Base-by-base conservation (phyloP, 2,888 invertebrate species). In the Thumatha senex region DNA sequence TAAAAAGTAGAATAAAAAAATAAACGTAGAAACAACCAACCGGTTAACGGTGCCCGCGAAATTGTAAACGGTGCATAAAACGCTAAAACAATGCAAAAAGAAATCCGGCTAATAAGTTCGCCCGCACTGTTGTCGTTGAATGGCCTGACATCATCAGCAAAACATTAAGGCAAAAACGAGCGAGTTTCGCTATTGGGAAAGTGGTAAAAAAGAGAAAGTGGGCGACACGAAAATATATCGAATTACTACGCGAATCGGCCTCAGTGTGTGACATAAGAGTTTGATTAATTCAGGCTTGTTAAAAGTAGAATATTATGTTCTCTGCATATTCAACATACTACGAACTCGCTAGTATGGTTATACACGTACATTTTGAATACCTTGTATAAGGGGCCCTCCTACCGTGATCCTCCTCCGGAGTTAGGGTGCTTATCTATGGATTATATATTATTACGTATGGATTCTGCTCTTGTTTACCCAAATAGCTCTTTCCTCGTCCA, bases 171-270 rank as follows among this genome's bases (percentile, higher is more conserved):
- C 18, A 24, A 81, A 77, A 73, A 56, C 80, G 78, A 65, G 77
- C 78, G 80, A 80, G 82, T 83, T 85, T 78, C 82, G 80, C 78
- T 79, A 84, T 86, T 84, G 84, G 81, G 89, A 89, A 88, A 89
- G 88, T 81, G 74, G 77, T 74, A 81, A 84, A 86, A 87, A 87
- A 88, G 88, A 86, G 89, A 88, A 88, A 89, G 89, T 75, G 79
- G 48, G 67, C 75, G 70, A 84, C 82, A 86, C 64, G 61, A 24
- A 56, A 60, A 52, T 36, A 41, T 24, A 50, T 53, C 46, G 51
- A 61, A 53, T 52, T 53, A 51, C 54, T 52, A 54, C 54, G 55
- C 56, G 75, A 84, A 68, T 65, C 70, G 70, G 77, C 78, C 64
- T 54, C 66, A 57, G 45, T 48, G 50, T 57, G 58, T 72, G 65